Conservation (phyloP, 2,113 vertebrate genomes). For the Acrocephalus arundinaceus region DNA sequence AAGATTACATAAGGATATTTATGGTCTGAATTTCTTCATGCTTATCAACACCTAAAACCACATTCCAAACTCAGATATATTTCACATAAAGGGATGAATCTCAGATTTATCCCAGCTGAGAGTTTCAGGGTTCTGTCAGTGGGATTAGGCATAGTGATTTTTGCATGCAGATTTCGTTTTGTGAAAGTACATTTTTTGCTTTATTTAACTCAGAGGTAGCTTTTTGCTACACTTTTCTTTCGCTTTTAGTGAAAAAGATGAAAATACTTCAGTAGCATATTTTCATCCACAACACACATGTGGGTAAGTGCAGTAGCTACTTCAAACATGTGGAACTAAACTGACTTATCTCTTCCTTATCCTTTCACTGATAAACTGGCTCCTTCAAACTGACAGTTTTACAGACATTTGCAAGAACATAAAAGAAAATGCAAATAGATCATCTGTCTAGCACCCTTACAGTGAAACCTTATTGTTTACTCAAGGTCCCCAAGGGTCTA, state of each 20-base stretch:
- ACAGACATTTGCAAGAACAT: constrained; percentile 80
- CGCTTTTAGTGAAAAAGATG: neutral
- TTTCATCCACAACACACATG: constrained; percentile 58
- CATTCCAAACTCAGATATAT: constrained; percentile 28
- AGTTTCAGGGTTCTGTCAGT: neutral
- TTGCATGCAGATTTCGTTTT: neutral
- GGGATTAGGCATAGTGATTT: neutral
- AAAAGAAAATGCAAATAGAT: constrained; percentile 82
- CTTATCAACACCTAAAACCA: neutral
- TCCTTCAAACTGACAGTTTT: constrained; percentile 79
- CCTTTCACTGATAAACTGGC: constrained; percentile 83
- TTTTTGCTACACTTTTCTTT: neutral
- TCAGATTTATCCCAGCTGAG: neutral
- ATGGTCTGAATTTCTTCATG: neutral
- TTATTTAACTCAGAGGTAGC: neutral
- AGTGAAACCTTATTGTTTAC: constrained; percentile 73
- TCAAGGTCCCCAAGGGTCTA: constrained; percentile 68
- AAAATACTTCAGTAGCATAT: constrained; percentile 47
- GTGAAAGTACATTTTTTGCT: neutral
- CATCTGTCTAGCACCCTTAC: constrained; percentile 73
- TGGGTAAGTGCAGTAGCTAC: constrained; percentile 79
- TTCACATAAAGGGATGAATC: neutral
- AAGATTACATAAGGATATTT: neutral
- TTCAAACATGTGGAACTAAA: constrained; percentile 88
- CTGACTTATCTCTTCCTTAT: constrained; percentile 86